A percentile compares a stretch with the other conserved stretches of the same genome.
phyloP scores from a whole-genome alignment of 2,888 invertebrate genomes.

The Aradus depressus region DNA sequence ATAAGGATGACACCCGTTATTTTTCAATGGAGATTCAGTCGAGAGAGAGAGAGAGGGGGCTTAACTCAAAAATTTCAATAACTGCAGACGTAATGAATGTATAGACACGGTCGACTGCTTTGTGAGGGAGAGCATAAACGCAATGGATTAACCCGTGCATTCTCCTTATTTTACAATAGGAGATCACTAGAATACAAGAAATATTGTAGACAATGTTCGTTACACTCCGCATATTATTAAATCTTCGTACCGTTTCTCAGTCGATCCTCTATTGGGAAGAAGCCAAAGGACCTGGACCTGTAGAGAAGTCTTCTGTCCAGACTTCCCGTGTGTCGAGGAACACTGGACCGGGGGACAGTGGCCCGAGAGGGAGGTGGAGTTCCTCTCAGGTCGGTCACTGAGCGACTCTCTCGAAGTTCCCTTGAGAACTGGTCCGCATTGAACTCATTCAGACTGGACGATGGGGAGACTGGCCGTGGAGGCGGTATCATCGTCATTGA shows the following conservation, averaged over 20 bases:
- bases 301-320: slow-evolving; percentile 20
- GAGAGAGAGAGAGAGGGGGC: no score
- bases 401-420: slow-evolving; percentile 5
- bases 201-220: no score
- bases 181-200: no score
- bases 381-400: slow-evolving; percentile 10
- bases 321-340: slow-evolving; percentile 15
- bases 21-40: no score
- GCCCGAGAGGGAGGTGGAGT: not conserved
- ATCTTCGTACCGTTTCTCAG: slow-evolving; percentile 13
- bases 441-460: slow-evolving; percentile 12
- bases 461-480: not conserved
- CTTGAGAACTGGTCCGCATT: slow-evolving; percentile 13
- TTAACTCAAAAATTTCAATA: no score
- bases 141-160: no score
- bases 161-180: no score
- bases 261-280: slow-evolving; percentile 17
- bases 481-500: slow-evolving; percentile 27
- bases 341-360: not conserved
- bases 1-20: no score
- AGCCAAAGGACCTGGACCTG: slow-evolving; percentile 11
- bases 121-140: no score
- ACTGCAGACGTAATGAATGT: no score
- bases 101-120: no score
- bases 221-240: not conserved